These are phyloP conservation scores for Syngnathus floridae DNA, from an alignment of 2,113 vertebrate genomes.

Conservation along the genomic window DNA sequence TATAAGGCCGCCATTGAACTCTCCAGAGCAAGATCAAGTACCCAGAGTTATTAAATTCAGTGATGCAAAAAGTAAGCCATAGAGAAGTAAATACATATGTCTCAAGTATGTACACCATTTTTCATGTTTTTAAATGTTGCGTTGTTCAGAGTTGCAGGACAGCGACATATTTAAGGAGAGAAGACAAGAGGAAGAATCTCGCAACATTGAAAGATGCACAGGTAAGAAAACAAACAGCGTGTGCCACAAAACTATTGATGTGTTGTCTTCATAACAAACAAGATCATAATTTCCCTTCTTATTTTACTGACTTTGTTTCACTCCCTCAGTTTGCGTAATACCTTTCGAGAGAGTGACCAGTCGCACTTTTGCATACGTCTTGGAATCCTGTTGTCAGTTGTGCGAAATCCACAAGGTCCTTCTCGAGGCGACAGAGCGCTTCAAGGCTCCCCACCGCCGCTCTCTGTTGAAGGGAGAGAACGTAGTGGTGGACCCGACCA, in stretches of 20 bases:
- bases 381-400: conserved; percentile 40
- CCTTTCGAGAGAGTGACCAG: conserved; percentile 56
- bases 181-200: conserved; percentile 10
- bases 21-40: conserved; percentile 11
- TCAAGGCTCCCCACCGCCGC: conserved; percentile 25
- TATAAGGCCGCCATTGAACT: conserved; percentile 27
- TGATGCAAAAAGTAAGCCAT: conserved; percentile 33
- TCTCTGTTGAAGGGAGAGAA: neutral
- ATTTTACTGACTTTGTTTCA: neutral
- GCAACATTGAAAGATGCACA: conserved; percentile 44
- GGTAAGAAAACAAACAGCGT: conserved; percentile 32
- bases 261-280: neutral
- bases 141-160: conserved; percentile 42
- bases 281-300: neutral
- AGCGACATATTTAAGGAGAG: conserved; percentile 21
- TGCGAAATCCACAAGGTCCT: conserved; percentile 61
- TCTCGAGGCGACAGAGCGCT: conserved; percentile 41
- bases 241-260: neutral
- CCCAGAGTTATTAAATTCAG: neutral
- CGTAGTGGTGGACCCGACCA: neutral
- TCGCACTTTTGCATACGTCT: conserved; percentile 44
- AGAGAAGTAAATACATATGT: neutral
- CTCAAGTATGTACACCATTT: conserved; percentile 16
- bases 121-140: conserved; percentile 17
- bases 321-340: conserved; percentile 52